A percentile compares a stretch with the other conserved stretches of the same genome.
Conservation (phyloP, 1,140 invertebrate genomes). For the Heliconius hewitsoni region DNA sequence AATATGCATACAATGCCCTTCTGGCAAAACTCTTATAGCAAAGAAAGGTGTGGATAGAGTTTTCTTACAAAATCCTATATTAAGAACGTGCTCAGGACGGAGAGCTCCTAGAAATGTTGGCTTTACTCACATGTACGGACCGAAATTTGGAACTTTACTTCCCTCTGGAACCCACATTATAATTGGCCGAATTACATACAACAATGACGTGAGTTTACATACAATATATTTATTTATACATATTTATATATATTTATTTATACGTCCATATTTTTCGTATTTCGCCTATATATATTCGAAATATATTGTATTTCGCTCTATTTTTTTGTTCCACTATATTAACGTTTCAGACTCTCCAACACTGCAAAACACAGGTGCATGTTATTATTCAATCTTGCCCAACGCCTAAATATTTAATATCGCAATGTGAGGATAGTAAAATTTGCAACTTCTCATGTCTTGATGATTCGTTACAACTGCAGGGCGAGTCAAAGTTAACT, state of each 20-base stretch:
- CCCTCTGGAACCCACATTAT: constrained; percentile 58
- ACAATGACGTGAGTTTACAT: constrained; percentile 53
- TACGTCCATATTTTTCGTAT: constrained; percentile 9
- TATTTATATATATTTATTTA: constrained; percentile 13
- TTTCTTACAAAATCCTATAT: constrained; percentile 50
- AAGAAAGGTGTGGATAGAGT: constrained; percentile 56
- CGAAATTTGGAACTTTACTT: constrained; percentile 61
- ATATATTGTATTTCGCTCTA: not conserved
- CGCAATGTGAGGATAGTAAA: constrained; percentile 50
- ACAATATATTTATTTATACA: constrained; percentile 23
- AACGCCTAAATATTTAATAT: constrained; percentile 53
- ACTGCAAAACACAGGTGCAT: constrained; percentile 63
- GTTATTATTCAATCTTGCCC: constrained; percentile 59
- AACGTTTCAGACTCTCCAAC: constrained; percentile 54
- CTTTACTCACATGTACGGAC: constrained; percentile 58
- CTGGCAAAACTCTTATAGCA: constrained; percentile 65
- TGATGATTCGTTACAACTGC: constrained; percentile 49
- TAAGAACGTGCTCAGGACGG: constrained; percentile 55
- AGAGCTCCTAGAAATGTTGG: constrained; percentile 49
- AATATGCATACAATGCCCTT: constrained; percentile 62
- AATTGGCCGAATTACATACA: constrained; percentile 52
- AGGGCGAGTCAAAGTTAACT: constrained; percentile 41
- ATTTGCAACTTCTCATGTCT: constrained; percentile 60
- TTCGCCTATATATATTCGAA: too few relatives aligned
- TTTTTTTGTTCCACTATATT: not conserved